Evolutionary conservation across 2,797 vertebrate species (phyloP), one percentile per base, ranked within the genome.

Genomic region (Glyptemys insculpta): DNA sequence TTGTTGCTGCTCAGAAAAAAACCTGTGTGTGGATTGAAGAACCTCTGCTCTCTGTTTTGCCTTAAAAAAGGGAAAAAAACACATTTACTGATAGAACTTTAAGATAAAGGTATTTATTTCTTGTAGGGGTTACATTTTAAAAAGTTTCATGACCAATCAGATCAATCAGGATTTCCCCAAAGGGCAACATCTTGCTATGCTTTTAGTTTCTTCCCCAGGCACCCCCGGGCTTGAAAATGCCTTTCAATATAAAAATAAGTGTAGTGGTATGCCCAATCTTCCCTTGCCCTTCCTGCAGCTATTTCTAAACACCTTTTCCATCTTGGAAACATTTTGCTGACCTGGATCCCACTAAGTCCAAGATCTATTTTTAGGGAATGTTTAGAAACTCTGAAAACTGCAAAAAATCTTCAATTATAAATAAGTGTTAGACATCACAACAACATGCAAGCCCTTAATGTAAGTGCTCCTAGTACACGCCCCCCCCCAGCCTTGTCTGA

Each of bases 41-140:
- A 99, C 99, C 98, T 99, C 99, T 85, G 99, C 99, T 97, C 99
- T 99, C 98, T 99, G 99, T 97, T 99, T 99, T 93, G 99, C 99
- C 99, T 99, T 95, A 74, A 97, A 96, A 93, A 95, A 94, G 83
- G 79, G 93, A 97, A 95, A 98, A 98, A 97, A 59, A 87, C 41
- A n/a, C 53, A 19, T 86, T 94, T 78, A 65, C 80, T 97, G 91
- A 96, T 96, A 91, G 81, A 78, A 12, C 21, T 18, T 79, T 84
- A 52, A 79, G 52, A 68, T 19, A 52, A 78, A 76, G 23, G 5
- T 27, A 76, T 10, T 82, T 81, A 34, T 80, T 65, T 49, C 14
- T 41, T 34, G 34, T 37, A 18, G 44, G 27, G 4, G 25, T 9
- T 16, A 29, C 37, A 12, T 15, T 68, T 95, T 86, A 85, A 81